Conservation (phyloP, 92 coral and sea anemone genomes). For the Phymanthus crucifer region DNA sequence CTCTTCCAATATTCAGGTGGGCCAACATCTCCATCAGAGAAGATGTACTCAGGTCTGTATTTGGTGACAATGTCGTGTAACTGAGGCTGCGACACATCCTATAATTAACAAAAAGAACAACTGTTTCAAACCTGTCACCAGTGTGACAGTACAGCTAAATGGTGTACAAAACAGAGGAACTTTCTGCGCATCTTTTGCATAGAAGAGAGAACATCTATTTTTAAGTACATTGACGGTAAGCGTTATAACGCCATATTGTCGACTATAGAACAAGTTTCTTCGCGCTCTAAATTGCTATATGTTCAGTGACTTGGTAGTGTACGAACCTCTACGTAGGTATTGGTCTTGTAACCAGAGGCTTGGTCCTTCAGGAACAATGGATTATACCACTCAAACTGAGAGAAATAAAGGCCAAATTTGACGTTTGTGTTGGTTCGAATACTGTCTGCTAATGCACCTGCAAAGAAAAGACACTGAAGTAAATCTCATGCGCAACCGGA, state of each 20-base stretch:
- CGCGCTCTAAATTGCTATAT: too few species aligned
- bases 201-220: too few species aligned
- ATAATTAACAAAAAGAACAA: not conserved
- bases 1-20: conserved; percentile 68
- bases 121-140: too few species aligned
- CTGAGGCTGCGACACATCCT: conserved; percentile 53
- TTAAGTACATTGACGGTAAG: too few species aligned
- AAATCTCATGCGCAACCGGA: not conserved
- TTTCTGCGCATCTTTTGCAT: too few species aligned
- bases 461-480: not conserved
- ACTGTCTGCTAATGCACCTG: conserved; percentile 80
- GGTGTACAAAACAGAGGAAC: too few species aligned
- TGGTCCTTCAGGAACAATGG: conserved; percentile 78
- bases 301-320: too few species aligned
- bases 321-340: conserved; percentile 62
- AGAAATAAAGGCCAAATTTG: conserved; percentile 83
- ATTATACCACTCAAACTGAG: conserved; percentile 84
- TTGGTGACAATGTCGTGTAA: conserved; percentile 52
- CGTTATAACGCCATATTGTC: too few species aligned
- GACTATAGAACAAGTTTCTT: too few species aligned
- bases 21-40: conserved; percentile 64
- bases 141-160: too few species aligned
- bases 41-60: conserved; percentile 59
- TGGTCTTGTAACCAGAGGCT: conserved; percentile 54
- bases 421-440: conserved; percentile 70